These are phyloP conservation scores for Sinocyclocheilus rhinocerous DNA, from an alignment of 2,113 vertebrate species.

Conservation along the genomic window DNA sequence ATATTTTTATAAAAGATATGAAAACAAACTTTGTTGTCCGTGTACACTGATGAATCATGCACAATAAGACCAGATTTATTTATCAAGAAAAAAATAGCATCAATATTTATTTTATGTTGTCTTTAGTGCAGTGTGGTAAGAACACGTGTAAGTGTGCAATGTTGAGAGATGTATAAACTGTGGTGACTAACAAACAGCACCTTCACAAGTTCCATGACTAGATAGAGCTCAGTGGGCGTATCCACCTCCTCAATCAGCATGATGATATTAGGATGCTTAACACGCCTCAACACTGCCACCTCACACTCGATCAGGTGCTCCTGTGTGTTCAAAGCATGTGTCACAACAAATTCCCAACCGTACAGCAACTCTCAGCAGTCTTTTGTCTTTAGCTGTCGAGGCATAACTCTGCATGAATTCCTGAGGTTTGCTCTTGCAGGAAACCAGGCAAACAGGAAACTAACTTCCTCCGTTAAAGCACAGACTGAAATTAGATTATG, in stretches of 20 bases:
- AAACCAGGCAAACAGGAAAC: constrained; percentile 42
- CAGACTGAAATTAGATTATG: background rate
- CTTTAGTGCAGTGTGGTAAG: background rate
- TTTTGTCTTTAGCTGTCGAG: constrained; percentile 18
- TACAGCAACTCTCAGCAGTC: constrained; percentile 9
- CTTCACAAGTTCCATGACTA: constrained; percentile 98
- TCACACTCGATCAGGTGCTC: constrained; percentile 97
- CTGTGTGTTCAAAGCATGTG: constrained; percentile 67
- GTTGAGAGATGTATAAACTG: background rate
- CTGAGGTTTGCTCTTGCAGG: constrained; percentile 19
- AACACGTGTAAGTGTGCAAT: too few relatives aligned
- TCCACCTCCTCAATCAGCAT: constrained; percentile 97
- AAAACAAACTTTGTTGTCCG: background rate
- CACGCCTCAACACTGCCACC: constrained; percentile 89
- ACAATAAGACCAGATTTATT: background rate
- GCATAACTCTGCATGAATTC: constrained; percentile 9
- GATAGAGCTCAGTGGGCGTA: constrained; percentile 86
- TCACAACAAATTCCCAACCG: constrained; percentile 7
- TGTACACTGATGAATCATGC: background rate
- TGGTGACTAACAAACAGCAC: constrained; percentile 63
- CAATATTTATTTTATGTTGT: background rate
- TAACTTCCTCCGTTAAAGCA: constrained; percentile 23
- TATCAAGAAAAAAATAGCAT: background rate
- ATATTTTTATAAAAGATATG: background rate
- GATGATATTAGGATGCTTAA: constrained; percentile 98